Conservation (phyloP, 2,113 vertebrate species). For the Murina feae region DNA sequence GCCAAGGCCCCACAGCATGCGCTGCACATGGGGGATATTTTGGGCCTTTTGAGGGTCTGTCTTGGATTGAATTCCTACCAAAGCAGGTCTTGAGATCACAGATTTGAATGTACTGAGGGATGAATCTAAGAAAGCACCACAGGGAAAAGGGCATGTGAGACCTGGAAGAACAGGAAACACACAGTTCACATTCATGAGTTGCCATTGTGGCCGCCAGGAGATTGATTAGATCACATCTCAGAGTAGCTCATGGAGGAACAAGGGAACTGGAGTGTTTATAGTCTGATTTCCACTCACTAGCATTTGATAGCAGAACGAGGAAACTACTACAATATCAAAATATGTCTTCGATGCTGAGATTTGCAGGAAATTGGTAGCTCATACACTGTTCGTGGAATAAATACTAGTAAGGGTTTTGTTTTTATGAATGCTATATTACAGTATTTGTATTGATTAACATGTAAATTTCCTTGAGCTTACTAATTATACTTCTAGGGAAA, state of each 20-base stretch:
- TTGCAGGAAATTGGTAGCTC: not conserved
- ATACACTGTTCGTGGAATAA: not conserved
- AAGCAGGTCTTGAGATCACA: not conserved
- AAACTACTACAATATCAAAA: not conserved
- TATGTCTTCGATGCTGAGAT: not conserved
- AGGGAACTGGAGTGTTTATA: not conserved
- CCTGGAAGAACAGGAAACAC: not conserved
- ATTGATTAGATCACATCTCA: not conserved
- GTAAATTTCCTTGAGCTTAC: not conserved
- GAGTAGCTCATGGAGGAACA: not conserved
- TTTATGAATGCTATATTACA: not conserved
- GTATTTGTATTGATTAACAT: not conserved
- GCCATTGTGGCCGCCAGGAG: not conserved
- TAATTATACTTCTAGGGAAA: not conserved
- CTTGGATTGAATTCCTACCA: not conserved
- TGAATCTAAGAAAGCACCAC: not conserved
- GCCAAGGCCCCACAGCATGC: accelerated
- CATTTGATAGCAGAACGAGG: not conserved
- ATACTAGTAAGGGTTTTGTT: not conserved
- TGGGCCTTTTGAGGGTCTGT: not conserved
- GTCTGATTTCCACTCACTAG: not conserved
- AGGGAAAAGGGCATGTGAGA: not conserved
- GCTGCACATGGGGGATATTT: not conserved
- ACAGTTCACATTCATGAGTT: not conserved
- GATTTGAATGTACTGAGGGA: not conserved